Base-by-base conservation (phyloP, 2,113 vertebrate genomes). In the Brienomyrus brachyistius region DNA sequence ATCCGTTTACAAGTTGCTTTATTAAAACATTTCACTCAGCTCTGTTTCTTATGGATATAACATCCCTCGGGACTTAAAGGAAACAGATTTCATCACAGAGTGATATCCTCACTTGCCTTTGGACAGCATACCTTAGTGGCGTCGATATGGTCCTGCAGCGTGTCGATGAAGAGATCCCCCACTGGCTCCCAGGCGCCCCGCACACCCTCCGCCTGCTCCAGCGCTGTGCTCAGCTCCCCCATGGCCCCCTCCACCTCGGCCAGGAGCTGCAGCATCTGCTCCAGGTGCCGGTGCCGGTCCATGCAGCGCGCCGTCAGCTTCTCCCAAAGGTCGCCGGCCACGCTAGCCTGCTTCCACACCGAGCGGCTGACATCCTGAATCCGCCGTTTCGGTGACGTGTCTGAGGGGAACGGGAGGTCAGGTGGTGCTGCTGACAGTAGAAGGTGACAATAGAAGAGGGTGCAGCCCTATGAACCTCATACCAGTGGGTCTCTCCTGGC, bases 121-220 rank as follows among this genome's bases (percentile, higher is more conserved):
- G 54, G 80, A 21, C 8, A 45, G 0, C 27, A 43, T 95, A 96
- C 96, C 96, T 96, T 97, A 89, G 95, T 94, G 0, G 95, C 94
- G 84, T 97, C 97, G 88, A 97, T 97, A 90, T 97, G 97, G 83
- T 97, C 97, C 0, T 95, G 97, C 89, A 97, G 94, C 80, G 97
- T 96, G 91, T 97, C 96, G 15, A 97, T 96, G 93, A 97, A 96
- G 82, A 97, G 96, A 66, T 97, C 96, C 19, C 96, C 97, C 2
- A 97, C 97, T 51, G 97, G 96, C 5, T 97, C 96, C 97, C 97
- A 97, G 51, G 96, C 96, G 31, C 94, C 95, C 4, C 93, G 91
- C 88, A 97, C 93, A 0, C 94, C 96, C 85, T 97, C 96, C 0
- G 96, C 96, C 93, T 97, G 96, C 62, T 94, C 95, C 89, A 97